Evolutionary conservation across 2,888 invertebrate species (phyloP), one percentile per base, ranked within the genome.

Genomic region (Elgonia sp.): DNA sequence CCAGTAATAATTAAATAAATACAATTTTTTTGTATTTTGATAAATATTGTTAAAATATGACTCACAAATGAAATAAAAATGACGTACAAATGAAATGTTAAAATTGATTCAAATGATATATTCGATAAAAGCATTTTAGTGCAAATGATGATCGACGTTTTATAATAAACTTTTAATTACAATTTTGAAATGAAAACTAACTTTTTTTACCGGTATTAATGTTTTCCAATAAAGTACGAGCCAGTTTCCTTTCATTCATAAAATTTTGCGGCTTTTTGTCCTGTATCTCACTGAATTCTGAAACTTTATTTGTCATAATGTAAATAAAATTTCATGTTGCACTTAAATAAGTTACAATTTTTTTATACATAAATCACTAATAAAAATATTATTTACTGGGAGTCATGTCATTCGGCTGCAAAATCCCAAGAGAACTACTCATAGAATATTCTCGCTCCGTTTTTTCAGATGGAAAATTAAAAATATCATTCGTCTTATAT

Each of bases 231-330:
- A 94, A 76, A 81, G 90, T 92, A 14, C 93, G 92, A 5, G 94
- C 94, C 42, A 92, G 87, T 88, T 93, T 92, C 29, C 92, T 89
- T 80, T 94, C 92, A 20, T 67, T 62, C 0, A 89, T 89, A 12
- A 90, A 57, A 82, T 87, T 67, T 80, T 14, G 87, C 80, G 18
- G 76, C 73, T n/a, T n/a, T n/a, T n/a, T n/a, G n/a, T n/a, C n/a
- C n/a, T n/a, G n/a, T n/a, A n/a, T n/a, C n/a, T 63, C 40, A 37
- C 76, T 14, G 39, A 37, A 57, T 21, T 77, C 67, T 76, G 82
- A 57, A 83, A 86, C 72, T 50, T 75, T 0, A 37, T 37, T n/a
- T 57, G 12, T 57, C 12, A 18, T n/a, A 14, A 57, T 16, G 18
- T 18, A 57, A 57, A 8, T 14, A 12, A 62, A 62, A 21, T 62